Evolutionary conservation across 2,888 invertebrate genomes (phyloP), one percentile per base, ranked within the genome.

Genomic region (Caenorhabditis sulstoni): DNA sequence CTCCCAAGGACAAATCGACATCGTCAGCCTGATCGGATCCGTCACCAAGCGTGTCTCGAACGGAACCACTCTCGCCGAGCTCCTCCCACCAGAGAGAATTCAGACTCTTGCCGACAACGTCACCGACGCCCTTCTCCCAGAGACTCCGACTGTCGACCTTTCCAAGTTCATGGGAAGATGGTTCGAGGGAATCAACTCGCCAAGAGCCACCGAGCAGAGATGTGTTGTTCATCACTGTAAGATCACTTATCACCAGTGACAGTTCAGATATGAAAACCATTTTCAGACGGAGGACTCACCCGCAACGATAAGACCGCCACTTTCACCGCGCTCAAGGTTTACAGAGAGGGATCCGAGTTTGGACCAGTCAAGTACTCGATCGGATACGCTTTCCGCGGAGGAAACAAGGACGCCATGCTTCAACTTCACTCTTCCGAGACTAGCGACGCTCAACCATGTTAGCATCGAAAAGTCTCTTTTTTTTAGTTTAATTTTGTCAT

Each of bases 291-390:
- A 73, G 90, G 90, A 70, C 83, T 90, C 16, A 90, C 90, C 52
- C 86, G 89, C 68, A 90, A 90, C 80, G 90, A 90, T 70, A 90
- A 90, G 84, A 90, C 90, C 44, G 90, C 90, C 64, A 90, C 90
- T 20, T 90, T 90, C 85, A 90, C 90, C 18, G 90, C 90, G 8
- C 85, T 90, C 62, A 90, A 90, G 79, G 90, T 90, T 81, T 90
- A 90, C 84, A 82, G 90, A 45, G 90, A 90, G 70, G 90, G 90
- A 81, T 87, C 87, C 59, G 90, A 90, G 76, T 90, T 90, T 74
- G 90, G 90, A 49, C 83, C 88, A 41, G 90, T 90, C 64, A 87
- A 87, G 58, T 87, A 90, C 80, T 90, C 90, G n/a, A 89, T 90
- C 70, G 90, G 90, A 50, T 90, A 90, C 68, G 90, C 90, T 29